These are phyloP conservation scores for Cordylochernes scorpioides DNA, from an alignment of 2,888 invertebrate genomes.

Conservation along the genomic window DNA sequence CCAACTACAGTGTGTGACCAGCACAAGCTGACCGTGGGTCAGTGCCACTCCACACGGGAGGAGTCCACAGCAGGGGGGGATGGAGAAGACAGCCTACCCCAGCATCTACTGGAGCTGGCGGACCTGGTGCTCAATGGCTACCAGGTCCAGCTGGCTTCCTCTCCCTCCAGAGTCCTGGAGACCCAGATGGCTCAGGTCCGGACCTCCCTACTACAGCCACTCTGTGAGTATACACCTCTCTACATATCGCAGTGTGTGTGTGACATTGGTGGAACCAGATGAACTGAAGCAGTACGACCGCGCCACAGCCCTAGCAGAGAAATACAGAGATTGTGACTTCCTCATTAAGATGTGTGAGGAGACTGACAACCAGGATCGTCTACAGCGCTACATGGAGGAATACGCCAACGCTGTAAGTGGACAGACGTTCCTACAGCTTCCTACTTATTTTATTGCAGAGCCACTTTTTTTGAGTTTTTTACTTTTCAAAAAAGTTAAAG, in stretches of 20 bases:
- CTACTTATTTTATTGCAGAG: conserved; percentile 7
- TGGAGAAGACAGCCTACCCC: no score
- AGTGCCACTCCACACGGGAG: conserved; percentile 30
- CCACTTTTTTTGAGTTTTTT: conserved; percentile 1
- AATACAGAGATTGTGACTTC: conserved; percentile 58
- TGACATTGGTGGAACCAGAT: no score
- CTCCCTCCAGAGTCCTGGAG: no score
- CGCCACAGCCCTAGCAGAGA: conserved; percentile 59
- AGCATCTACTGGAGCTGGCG: conserved; percentile 38
- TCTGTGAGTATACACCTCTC: no score
- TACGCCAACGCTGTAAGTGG: conserved; percentile 30
- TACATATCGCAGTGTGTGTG: no score
- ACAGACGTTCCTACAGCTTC: conserved; percentile 16
- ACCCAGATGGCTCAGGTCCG: no score
- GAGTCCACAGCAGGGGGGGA: no score
- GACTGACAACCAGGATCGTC: conserved; percentile 38
- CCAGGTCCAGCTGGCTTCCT: conserved; percentile 35
- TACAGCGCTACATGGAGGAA: conserved; percentile 41
- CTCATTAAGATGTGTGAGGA: conserved; percentile 51
- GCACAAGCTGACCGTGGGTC: conserved; percentile 24
- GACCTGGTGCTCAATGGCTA: conserved; percentile 45
- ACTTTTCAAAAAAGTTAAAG: neutral
- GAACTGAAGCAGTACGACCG: conserved; percentile 50
- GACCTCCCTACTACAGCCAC: no score
- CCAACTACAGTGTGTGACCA: conserved; percentile 20